Conservation (phyloP, 2,113 vertebrate genomes). For the Oryzias melastigma region DNA sequence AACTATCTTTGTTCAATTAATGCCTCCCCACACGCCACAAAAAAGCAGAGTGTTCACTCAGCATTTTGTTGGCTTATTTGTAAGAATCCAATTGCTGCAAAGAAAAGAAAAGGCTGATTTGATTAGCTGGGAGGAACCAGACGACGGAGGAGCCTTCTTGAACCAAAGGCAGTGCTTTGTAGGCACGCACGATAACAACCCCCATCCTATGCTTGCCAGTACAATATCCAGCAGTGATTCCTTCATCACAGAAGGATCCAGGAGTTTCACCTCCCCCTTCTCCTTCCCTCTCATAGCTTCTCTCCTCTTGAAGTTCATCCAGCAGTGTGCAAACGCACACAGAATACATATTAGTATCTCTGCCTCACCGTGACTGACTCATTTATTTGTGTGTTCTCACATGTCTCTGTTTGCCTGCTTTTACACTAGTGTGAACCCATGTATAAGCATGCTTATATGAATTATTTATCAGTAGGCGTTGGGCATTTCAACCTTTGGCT, state of each 20-base stretch:
- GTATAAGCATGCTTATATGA: constrained; percentile 42
- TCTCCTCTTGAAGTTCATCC: constrained; percentile 45
- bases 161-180: constrained; percentile 59
- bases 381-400: constrained; percentile 37
- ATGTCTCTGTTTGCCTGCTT: constrained; percentile 16
- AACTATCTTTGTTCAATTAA: constrained; percentile 53
- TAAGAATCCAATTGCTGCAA: constrained; percentile 52
- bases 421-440: constrained; percentile 32
- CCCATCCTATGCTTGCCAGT: constrained; percentile 54
- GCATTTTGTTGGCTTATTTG: constrained; percentile 57
- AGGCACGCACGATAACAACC: constrained; percentile 34
- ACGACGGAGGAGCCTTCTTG: constrained; percentile 51
- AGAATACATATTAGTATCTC: constrained; percentile 64
- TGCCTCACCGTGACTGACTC: constrained; percentile 33
- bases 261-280: constrained; percentile 49
- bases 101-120: constrained; percentile 59
- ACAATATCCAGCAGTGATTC: constrained; percentile 63
- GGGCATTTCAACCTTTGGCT: constrained; percentile 27
- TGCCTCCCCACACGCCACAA: constrained; percentile 29
- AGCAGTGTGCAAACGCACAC: constrained; percentile 54
- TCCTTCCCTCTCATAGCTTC: constrained; percentile 27
- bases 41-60: constrained; percentile 40
- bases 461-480: constrained; percentile 50
- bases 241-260: constrained; percentile 50
- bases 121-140: constrained; percentile 67